A percentile compares a stretch with the other conserved stretches of the same genome.
These are phyloP conservation scores for Helicoverpa armigera DNA, from an alignment of 1,140 invertebrate species.

Conservation along the genomic window DNA sequence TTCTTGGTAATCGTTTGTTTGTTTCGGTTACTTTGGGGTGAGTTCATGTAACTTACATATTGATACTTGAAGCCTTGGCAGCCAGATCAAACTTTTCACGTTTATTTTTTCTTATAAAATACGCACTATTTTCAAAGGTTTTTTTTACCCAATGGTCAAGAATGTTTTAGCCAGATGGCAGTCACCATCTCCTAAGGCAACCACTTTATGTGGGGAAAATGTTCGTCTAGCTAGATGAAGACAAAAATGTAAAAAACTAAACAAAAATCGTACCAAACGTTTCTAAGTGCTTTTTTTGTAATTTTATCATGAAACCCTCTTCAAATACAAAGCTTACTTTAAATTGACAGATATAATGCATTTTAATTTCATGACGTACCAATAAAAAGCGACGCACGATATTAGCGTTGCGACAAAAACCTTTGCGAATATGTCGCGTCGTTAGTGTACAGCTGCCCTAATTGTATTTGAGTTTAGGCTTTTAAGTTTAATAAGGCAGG, in stretches of 20 bases:
- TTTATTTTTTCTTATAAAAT: not conserved
- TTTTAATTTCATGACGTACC: not conserved
- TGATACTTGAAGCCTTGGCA: too few relatives aligned
- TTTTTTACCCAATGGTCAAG: too few relatives aligned
- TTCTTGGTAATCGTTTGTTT: not conserved
- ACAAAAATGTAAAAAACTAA: too few relatives aligned
- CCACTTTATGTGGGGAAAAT: too few relatives aligned
- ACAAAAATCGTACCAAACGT: too few relatives aligned
- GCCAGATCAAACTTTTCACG: not conserved
- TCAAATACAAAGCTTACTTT: not conserved
- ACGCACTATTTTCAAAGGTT: too few relatives aligned
- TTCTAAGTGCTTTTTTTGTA: too few relatives aligned
- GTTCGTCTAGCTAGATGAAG: too few relatives aligned
- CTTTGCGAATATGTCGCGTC: slow-evolving; percentile 18
- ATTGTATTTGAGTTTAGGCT: slow-evolving; percentile 39
- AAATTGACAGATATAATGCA: too few relatives aligned
- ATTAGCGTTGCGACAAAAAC: slow-evolving; percentile 29
- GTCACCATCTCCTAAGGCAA: too few relatives aligned
- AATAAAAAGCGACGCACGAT: not conserved
- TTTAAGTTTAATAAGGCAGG: slow-evolving; percentile 33
- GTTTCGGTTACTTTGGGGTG: not conserved
- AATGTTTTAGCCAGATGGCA: too few relatives aligned
- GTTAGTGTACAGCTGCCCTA: slow-evolving; percentile 32
- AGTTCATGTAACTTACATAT: not conserved
- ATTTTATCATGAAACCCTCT: not conserved